Base-by-base conservation (phyloP, 2,113 vertebrate genomes). In the Myotis davidii region DNA sequence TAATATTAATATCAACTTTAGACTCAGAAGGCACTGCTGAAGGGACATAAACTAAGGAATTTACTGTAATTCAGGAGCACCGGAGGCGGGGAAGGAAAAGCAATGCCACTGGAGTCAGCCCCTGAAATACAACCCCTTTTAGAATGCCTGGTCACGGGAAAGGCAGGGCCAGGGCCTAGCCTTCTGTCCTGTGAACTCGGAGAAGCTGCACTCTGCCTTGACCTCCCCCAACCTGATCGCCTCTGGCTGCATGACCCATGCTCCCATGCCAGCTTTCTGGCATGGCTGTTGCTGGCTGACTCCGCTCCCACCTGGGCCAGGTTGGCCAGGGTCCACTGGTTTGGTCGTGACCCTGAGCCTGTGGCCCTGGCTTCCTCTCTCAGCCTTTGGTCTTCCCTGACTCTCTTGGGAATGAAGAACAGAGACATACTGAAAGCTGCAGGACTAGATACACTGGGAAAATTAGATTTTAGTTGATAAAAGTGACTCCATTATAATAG, bases 1-100 rank as follows among this genome's bases (percentile, higher is more conserved):
- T 88, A 73, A 83, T 91, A 67, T 92, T 88, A 27, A 78, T 87
- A 52, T 54, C 54, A 56, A 61, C 34, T 76, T 77, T 69, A 94
- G 45, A 65, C 23, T 54, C 4, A 54, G 56, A 86, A 70, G 45
- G 65, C 34, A 13, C 13, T 83, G 29, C 21, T 4, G 6, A 82
- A 88, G 70, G 83, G 14, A 13, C 16, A 27, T 76, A 86, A 29
- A 5, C 48, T 64, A 42, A 84, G 61, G 56, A 25, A 88, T 95
- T 45, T 32, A 70, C 34, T 21, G 61, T 82, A 56, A 82, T 65
- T 90, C 34, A 74, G 85, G 85, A 88, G 48, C 9, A 0, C 52
- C 21, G 37, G 29, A 65, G 42, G 67, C 27, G 14, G 14, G 27
- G 9, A 48, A 14, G 65, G 86, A 29, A 69, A 29, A 8, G 18